Percentiles rank a stretch among this genome's conserved stretches.
These are phyloP conservation scores for Hyla sarda DNA, from an alignment of 2,113 vertebrate species.

Conservation along the genomic window DNA sequence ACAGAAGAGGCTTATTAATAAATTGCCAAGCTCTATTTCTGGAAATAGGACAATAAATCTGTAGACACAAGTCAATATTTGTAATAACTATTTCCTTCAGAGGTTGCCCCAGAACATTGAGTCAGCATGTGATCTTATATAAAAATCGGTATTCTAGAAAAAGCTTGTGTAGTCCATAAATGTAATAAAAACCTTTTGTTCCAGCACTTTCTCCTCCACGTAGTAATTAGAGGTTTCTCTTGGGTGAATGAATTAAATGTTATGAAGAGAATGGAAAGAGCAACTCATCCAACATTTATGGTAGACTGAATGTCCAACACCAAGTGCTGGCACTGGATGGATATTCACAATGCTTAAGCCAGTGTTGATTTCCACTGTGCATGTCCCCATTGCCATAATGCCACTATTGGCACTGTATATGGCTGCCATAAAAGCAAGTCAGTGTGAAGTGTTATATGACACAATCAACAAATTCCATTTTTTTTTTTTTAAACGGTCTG, in stretches of 20 bases:
- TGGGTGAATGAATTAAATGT: neutral
- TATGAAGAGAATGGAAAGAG: neutral
- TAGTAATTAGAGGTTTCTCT: constrained; percentile 18
- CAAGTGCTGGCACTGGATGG: neutral
- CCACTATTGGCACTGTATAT: too few relatives aligned
- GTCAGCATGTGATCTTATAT: constrained; percentile 21
- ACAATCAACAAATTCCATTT: too few relatives aligned
- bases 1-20: neutral
- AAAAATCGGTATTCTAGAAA: neutral
- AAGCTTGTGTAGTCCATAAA: neutral
- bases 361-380: too few relatives aligned
- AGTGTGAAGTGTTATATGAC: too few relatives aligned
- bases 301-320: neutral
- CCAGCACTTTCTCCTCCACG: neutral
- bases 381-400: too few relatives aligned
- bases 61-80: constrained; percentile 15
- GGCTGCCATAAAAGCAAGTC: too few relatives aligned
- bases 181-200: constrained; percentile 1
- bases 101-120: neutral
- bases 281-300: neutral
- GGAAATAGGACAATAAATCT: constrained; percentile 2
- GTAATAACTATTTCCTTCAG: constrained; percentile 4
- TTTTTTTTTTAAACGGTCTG: too few relatives aligned
- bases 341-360: too few relatives aligned
- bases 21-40: neutral